Conservation (phyloP, 2,888 invertebrate species). For the Synergus gifuensis region DNA sequence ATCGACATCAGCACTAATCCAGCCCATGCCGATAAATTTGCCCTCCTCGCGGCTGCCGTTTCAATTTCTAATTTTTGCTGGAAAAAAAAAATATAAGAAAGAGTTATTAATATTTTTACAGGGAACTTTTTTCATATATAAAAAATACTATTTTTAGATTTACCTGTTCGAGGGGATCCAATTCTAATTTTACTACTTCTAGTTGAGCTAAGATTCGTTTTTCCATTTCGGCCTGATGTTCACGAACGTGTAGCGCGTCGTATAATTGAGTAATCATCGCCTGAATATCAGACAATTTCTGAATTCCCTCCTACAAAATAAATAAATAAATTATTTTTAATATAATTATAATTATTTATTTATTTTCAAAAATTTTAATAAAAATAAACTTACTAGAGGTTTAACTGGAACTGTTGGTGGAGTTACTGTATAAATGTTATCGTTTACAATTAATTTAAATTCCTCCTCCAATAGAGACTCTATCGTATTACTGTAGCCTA, state of each 20-base stretch:
- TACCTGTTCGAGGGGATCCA: constrained; percentile 93
- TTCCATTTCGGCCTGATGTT: constrained; percentile 93
- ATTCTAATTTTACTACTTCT: constrained; percentile 89
- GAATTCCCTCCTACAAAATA: constrained; percentile 79
- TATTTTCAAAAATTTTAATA: background rate
- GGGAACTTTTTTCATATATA: constrained; percentile 12
- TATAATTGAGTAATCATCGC: constrained; percentile 91
- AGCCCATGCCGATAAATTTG: constrained; percentile 90
- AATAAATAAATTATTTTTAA: background rate
- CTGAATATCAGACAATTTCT: constrained; percentile 87
- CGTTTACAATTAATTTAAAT: constrained; percentile 94
- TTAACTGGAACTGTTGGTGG: constrained; percentile 85
- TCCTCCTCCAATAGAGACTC: constrained; percentile 94
- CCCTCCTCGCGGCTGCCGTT: constrained; percentile 84
- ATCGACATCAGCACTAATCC: constrained; percentile 96
- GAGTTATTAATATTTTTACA: background rate
- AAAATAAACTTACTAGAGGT: constrained; percentile 72
- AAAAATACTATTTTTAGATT: constrained; percentile 35
- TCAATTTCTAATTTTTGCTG: constrained; percentile 88
- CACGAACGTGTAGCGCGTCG: constrained; percentile 89
- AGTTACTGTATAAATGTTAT: constrained; percentile 89
- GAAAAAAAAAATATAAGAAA: constrained; percentile 58
- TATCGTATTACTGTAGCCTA: constrained; percentile 95
- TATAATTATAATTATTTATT: too few relatives aligned
- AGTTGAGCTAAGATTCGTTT: constrained; percentile 87